A percentile compares a stretch with the other conserved stretches of the same genome.
Evolutionary conservation across 2,888 invertebrate species (phyloP).

Genomic region (Caenorhabditis sulstoni): DNA sequence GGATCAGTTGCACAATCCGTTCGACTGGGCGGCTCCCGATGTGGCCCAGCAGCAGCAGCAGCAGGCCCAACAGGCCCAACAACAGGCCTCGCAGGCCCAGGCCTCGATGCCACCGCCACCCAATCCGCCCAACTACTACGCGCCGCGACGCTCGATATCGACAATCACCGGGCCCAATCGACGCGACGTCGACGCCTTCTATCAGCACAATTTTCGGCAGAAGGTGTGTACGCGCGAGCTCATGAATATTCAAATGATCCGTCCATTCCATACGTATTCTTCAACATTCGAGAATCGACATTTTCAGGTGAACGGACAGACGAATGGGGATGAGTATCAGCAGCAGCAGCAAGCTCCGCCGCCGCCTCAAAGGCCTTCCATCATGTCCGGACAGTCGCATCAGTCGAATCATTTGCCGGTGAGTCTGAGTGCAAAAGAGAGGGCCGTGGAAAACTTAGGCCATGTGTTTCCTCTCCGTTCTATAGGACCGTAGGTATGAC

Average conservation of each 20-base stretch:
- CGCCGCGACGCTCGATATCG: slow-evolving; percentile 62
- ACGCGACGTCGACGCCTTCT: slow-evolving; percentile 56
- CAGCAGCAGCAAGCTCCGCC: neutral
- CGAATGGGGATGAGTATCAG: slow-evolving; percentile 22
- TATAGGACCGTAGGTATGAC: too few species aligned
- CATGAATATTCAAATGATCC: slow-evolving; percentile 35
- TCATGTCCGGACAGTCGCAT: slow-evolving; percentile 57
- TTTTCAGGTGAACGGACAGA: slow-evolving; percentile 33
- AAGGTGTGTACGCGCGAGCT: slow-evolving; percentile 22
- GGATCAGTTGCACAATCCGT: slow-evolving; percentile 56
- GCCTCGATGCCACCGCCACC: slow-evolving; percentile 39
- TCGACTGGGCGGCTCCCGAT: slow-evolving; percentile 50
- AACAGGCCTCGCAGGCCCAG: neutral
- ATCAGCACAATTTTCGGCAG: slow-evolving; percentile 56
- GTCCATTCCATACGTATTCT: too few species aligned
- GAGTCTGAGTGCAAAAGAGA: too few species aligned
- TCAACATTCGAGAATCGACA: neutral
- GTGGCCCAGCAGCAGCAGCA: slow-evolving; percentile 40
- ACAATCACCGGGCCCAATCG: slow-evolving; percentile 59
- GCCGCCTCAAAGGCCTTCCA: slow-evolving; percentile 44
- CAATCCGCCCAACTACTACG: slow-evolving; percentile 40
- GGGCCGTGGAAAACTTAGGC: too few species aligned
- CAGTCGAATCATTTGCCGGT: slow-evolving; percentile 44
- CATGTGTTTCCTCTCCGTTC: too few species aligned
- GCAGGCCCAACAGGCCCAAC: neutral